Evolutionary conservation across 2,888 invertebrate species (phyloP).

Genomic region (Thumatha senex): DNA sequence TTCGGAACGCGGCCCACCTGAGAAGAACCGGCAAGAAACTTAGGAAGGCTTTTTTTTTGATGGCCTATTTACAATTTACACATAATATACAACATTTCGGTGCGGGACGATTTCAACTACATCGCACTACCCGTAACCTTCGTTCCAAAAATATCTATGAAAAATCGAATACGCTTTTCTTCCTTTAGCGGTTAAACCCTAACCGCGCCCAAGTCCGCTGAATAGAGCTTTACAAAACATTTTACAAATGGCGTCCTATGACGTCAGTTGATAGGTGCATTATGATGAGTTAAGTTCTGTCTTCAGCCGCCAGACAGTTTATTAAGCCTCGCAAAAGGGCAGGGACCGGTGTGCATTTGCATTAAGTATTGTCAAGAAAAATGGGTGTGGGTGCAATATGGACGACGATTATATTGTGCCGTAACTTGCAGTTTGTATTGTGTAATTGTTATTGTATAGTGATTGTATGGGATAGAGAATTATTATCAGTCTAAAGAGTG

Average conservation of each 20-base stretch:
- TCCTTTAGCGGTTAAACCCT: neutral
- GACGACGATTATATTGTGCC: neutral
- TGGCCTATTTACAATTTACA: no score
- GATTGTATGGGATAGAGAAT: no score
- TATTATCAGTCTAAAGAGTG: no score
- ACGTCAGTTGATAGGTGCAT: constrained; percentile 68
- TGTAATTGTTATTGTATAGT: no score
- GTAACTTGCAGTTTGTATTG: neutral
- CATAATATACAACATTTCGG: no score
- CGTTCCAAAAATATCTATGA: neutral
- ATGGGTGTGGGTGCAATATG: neutral
- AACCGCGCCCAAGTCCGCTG: constrained; percentile 21
- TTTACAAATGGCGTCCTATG: constrained; percentile 66
- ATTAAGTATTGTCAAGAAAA: constrained; percentile 4
- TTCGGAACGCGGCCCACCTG: no score
- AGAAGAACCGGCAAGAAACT: no score
- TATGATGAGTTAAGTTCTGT: constrained; percentile 48
- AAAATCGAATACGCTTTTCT: neutral
- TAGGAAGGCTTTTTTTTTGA: no score
- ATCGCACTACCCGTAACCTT: no score
- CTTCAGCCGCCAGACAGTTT: constrained; percentile 44
- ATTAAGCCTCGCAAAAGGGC: constrained; percentile 26
- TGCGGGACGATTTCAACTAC: no score
- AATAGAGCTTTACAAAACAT: constrained; percentile 29
- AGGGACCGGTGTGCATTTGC: constrained; percentile 9